Percentiles rank a stretch among this genome's conserved stretches.
phyloP scores from a whole-genome alignment of 2,113 vertebrate species.

The Cichladusa arquata region DNA sequence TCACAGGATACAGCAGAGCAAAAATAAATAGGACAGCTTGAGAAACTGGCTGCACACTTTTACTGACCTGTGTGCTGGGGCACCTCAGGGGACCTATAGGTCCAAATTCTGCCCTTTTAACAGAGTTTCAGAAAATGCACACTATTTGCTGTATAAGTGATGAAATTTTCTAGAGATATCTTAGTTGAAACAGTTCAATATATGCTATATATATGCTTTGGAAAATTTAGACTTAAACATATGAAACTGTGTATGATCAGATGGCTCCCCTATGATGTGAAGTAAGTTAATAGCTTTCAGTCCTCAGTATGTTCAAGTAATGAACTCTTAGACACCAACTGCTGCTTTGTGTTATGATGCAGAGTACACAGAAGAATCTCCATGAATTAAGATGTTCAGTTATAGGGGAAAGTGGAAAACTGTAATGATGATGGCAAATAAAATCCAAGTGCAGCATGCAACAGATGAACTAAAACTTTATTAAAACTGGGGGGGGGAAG shows the following conservation, averaged over 20 bases:
- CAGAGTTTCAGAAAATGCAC: not conserved
- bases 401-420: not conserved
- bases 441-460: slow-evolving; percentile 56
- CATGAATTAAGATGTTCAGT: not conserved
- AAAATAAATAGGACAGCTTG: not conserved
- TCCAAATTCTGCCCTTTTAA: not conserved
- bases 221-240: not conserved
- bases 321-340: not conserved
- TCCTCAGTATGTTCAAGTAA: not conserved
- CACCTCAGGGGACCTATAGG: not conserved
- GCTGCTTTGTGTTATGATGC: not conserved
- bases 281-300: not conserved
- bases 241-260: not conserved
- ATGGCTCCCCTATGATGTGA: not conserved
- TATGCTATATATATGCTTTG: not conserved
- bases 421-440: slow-evolving; percentile 10
- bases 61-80: not conserved
- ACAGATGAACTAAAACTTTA: slow-evolving; percentile 67
- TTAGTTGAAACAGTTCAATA: not conserved
- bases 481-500: not conserved
- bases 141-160: not conserved
- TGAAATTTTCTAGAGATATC: not conserved
- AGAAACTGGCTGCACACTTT: not conserved
- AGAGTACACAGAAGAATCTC: not conserved
- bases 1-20: not conserved